Evolutionary conservation across 2,797 vertebrate genomes (phyloP).

Genomic region (Ctenopoma kingsleyae): DNA sequence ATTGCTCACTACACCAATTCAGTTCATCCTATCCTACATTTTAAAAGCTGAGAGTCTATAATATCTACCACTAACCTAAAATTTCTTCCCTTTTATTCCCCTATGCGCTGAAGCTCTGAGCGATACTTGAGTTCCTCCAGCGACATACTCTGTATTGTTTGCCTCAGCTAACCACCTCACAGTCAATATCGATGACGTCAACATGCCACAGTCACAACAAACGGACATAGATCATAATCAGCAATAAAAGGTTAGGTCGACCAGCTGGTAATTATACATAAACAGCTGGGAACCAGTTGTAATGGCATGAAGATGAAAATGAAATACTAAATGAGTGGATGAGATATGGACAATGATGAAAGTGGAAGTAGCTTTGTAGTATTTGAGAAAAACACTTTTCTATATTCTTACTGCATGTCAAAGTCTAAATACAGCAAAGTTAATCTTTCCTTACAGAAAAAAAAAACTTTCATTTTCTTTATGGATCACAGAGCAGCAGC

Average conservation of each 20-base stretch:
- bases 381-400: background rate
- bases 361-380: background rate
- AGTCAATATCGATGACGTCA: conserved; percentile 61
- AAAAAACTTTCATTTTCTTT: background rate
- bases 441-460: conserved; percentile 1
- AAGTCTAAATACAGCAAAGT: background rate
- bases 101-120: conserved; percentile 23
- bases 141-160: conserved; percentile 51
- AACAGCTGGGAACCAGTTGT: background rate
- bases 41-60: background rate
- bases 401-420: background rate
- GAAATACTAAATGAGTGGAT: background rate
- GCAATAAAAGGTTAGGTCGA: background rate
- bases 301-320: background rate
- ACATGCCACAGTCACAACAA: conserved; percentile 51
- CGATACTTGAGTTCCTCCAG: conserved; percentile 44
- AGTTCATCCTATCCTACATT: conserved; percentile 6
- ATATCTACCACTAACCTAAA: conserved; percentile 22
- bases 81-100: conserved; percentile 13
- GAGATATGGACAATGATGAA: background rate
- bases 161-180: conserved; percentile 55
- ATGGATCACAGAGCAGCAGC: conserved; percentile 19
- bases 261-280: background rate
- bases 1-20: conserved; percentile 24
- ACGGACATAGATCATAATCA: conserved; percentile 51